Percentiles rank a stretch among this genome's conserved stretches.
Conservation (phyloP, 2,888 invertebrate genomes). For the Gasteruption jaculator region DNA sequence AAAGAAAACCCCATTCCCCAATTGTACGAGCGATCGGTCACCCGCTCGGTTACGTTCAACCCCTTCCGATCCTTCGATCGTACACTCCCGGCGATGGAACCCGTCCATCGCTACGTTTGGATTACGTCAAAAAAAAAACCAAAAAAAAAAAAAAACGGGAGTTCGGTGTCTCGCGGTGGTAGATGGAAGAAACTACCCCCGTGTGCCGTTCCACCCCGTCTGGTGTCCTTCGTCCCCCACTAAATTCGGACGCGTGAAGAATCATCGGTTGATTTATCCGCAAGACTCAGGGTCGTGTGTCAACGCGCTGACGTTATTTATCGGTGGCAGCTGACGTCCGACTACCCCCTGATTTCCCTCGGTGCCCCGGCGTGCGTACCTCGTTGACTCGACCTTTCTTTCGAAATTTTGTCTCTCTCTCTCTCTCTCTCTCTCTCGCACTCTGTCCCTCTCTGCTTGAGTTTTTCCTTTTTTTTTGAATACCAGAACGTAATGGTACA, state of each 20-base stretch:
- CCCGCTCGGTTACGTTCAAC: too few species aligned
- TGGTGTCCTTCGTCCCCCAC: too few species aligned
- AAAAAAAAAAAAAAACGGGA: too few species aligned
- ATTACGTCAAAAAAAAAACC: too few species aligned
- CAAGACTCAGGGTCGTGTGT: slow-evolving; percentile 42
- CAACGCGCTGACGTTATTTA: slow-evolving; percentile 45
- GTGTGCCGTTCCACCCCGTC: too few species aligned
- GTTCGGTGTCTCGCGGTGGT: too few species aligned
- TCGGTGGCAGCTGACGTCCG: slow-evolving; percentile 45
- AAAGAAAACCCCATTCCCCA: slow-evolving; percentile 7
- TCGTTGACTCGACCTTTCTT: slow-evolving; percentile 19
- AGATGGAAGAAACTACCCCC: too few species aligned
- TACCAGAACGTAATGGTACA: too few species aligned
- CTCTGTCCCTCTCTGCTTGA: slow-evolving; percentile 11
- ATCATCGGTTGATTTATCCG: slow-evolving; percentile 42
- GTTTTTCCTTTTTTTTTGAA: slow-evolving; percentile 14
- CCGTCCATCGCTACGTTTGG: too few species aligned
- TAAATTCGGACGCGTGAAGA: slow-evolving; percentile 35
- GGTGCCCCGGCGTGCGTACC: slow-evolving; percentile 22
- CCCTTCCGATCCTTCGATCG: too few species aligned
- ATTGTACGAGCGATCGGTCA: too few species aligned
- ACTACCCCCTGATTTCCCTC: slow-evolving; percentile 22
- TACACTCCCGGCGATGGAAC: too few species aligned
- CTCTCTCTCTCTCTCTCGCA: slow-evolving; percentile 10
- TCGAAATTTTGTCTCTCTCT: neutral